phyloP scores from a whole-genome alignment of 2,797 vertebrate genomes.

The Prionace glauca region DNA sequence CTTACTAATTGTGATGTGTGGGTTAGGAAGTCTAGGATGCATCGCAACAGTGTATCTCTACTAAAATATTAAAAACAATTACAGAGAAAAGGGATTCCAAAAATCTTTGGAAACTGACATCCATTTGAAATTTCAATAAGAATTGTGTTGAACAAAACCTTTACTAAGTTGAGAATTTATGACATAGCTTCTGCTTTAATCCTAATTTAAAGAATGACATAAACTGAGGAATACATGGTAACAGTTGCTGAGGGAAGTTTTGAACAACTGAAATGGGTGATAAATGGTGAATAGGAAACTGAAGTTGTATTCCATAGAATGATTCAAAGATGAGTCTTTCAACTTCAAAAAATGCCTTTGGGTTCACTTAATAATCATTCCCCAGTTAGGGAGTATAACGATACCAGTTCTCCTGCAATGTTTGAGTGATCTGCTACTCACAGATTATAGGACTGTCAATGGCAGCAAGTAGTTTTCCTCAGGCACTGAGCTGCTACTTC shows the following conservation, averaged over 20 bases:
- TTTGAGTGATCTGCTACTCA: constrained; percentile 29
- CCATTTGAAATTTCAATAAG: background rate
- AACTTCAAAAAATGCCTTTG: constrained; percentile 25
- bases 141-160: background rate
- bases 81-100: background rate
- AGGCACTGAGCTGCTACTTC: constrained; percentile 15
- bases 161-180: background rate
- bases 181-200: background rate
- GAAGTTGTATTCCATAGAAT: constrained; percentile 2
- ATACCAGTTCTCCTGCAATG: constrained; percentile 27
- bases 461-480: constrained; percentile 28
- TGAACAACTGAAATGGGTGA: background rate
- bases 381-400: background rate
- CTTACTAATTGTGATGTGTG: too few species aligned
- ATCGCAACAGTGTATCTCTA: background rate
- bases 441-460: constrained; percentile 26
- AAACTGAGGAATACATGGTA: background rate
- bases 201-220: constrained; percentile 18
- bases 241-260: background rate
- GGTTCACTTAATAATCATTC: constrained; percentile 28
- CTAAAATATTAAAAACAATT: background rate
- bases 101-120: background rate
- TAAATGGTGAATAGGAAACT: background rate
- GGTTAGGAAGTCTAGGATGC: too few species aligned
- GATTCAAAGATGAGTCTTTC: constrained; percentile 18